Base-by-base conservation (phyloP, 2,797 vertebrate genomes). In the Myotis pilosus region DNA sequence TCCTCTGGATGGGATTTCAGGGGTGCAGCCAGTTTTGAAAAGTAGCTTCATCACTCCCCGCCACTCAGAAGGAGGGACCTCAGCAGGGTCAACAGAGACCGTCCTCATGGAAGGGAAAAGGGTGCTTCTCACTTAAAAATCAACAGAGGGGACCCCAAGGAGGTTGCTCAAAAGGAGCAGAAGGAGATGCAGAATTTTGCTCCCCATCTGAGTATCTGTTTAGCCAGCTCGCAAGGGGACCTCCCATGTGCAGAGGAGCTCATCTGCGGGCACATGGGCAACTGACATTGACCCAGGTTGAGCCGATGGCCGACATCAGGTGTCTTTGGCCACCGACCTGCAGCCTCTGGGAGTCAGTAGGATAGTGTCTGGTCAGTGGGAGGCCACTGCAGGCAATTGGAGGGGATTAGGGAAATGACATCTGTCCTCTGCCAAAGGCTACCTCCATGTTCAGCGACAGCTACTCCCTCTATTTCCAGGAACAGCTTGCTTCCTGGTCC, bases 251-350 rank as follows among this genome's bases (percentile, higher is more conserved):
- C n/a, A 76, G n/a, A 71, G 23, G 22, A 41, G 33, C 49, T 23
- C 1, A 0, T 47, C 47, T 55, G 25, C 4, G 5, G 12, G 28
- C 9, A 6, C n/a, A 1, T 3, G 3, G 23, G 30, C 69, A 38
- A 51, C 15, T 47, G 16, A 60, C 15, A 15, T 22, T 22, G 20
- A 47, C 33, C 33, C 33, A 22, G 12, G 13, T 6, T 30, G 22
- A 30, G 38, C 44, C 3, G 4, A 19, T 16, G 66, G 55, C 20
- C 22, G 30, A 10, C 69, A 33, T 12, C 23, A 33, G 12, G n/a
- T 41, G 19, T 22, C n/a, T 30, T 10, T 49, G 15, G 33, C 10
- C 53, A 3, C n/a, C 47, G 51, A 22, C 33, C 64, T 68, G 55
- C 22, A 41, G 20, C 41, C 16, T 38, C 62, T 22, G 9, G 25